Evolutionary conservation across 1,140 invertebrate genomes (phyloP), one percentile per base, ranked within the genome.

Genomic region (Argopecten irradians): DNA sequence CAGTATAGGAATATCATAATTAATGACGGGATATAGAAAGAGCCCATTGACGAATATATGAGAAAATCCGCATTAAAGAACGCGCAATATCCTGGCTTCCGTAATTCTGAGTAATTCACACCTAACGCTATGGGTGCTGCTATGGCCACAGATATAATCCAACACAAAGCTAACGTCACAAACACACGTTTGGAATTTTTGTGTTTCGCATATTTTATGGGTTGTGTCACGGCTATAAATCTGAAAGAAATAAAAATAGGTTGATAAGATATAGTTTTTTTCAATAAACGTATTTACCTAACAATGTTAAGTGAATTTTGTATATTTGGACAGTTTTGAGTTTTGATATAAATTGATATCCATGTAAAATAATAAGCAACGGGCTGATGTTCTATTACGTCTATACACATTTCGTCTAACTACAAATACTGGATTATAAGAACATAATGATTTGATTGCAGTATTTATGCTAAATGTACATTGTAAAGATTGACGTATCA

Each of bases 1-100:
- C 98, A 99, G 95, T 99, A 99, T 36, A 99, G 97, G 95, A 98
- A 98, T 94, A 99, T 98, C 98, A 99, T 99, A 93, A 99, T 98
- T 93, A 99, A 97, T 95, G 99, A 99, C 8, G 99, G 99, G 94
- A 99, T 99, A 96, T 99, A 99, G 97, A 99, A 99, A 91, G 99
- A 99, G 86, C 98, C 98, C 92, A 99, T 97, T 82, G 99, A 99
- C 16, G 98, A 99, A 95, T 98, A 99, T 91, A 99, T 98, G 93
- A 99, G 98, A 95, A 99, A 99, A 96, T 99, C 98, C 84, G 98
- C 97, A 96, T 99, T 99, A 96, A 99, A 99, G 96, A 99, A 99
- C 87, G 98, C 96, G 96, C 99, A 99, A 34, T 93, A 92, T n/a
- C 94, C 92, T 14, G 89, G 88, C 16, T 85, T 84, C n/a, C 95